phyloP scores from a whole-genome alignment of 2,888 invertebrate genomes.

The Resseliella maxima region DNA sequence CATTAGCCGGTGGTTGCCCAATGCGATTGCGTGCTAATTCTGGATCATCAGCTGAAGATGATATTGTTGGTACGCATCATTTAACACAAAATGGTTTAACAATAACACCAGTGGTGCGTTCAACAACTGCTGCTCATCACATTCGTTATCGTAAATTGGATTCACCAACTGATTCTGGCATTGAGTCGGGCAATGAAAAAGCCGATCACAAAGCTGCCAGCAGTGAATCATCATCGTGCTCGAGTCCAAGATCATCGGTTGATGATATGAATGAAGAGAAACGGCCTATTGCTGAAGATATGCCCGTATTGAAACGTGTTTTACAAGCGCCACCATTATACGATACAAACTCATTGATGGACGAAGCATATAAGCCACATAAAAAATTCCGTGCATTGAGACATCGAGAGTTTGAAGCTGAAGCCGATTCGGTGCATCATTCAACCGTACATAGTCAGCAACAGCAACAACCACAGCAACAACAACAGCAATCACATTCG shows the following conservation, averaged over 20 bases:
- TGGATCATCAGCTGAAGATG: conserved; percentile 79
- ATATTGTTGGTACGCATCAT: conserved; percentile 74
- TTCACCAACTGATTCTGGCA: conserved; percentile 92
- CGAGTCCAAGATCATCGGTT: conserved; percentile 85
- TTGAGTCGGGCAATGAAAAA: conserved; percentile 92
- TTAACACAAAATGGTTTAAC: conserved; percentile 79
- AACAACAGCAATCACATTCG: conserved; percentile 60
- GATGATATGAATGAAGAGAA: conserved; percentile 79
- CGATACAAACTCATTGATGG: conserved; percentile 91
- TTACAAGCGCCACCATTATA: conserved; percentile 92
- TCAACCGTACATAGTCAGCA: conserved; percentile 59
- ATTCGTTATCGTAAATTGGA: conserved; percentile 86
- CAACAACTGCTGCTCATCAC: conserved; percentile 66
- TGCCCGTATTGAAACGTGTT: conserved; percentile 93
- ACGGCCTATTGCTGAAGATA: conserved; percentile 80
- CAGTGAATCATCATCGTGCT: conserved; percentile 81
- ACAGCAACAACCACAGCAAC: conserved; percentile 58
- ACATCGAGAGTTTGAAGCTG: conserved; percentile 77
- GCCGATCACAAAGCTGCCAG: conserved; percentile 78
- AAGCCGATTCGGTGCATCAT: conserved; percentile 59
- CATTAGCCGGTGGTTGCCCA: conserved; percentile 79
- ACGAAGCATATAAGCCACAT: conserved; percentile 94
- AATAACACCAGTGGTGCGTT: conserved; percentile 74
- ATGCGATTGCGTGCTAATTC: conserved; percentile 82
- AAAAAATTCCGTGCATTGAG: conserved; percentile 92